Conservation (phyloP, 2,888 invertebrate genomes). For the Epistrophe grossulariae region DNA sequence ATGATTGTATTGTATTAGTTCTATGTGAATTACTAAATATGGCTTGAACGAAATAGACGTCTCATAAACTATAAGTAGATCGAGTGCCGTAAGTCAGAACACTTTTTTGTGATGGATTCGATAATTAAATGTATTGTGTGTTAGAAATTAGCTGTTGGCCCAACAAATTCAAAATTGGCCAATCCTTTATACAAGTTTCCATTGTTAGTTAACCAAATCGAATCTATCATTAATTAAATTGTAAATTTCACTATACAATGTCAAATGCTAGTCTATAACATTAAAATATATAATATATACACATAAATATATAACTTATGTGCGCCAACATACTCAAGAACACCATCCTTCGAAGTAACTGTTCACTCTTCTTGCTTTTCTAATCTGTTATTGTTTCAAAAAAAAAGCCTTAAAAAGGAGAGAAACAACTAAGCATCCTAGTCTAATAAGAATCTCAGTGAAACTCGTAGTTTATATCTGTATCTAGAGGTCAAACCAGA, state of each 20-base stretch:
- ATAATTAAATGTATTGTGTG: constrained; percentile 8
- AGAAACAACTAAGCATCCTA: constrained; percentile 59
- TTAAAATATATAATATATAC: constrained; percentile 25
- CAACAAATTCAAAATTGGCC: constrained; percentile 12
- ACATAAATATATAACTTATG: constrained; percentile 2
- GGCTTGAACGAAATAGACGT: constrained; percentile 37
- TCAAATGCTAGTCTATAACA: constrained; percentile 68
- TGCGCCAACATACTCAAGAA: constrained; percentile 51
- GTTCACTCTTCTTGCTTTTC: constrained; percentile 39
- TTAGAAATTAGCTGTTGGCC: constrained; percentile 18
- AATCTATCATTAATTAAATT: constrained; percentile 35
- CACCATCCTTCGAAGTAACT: constrained; percentile 53
- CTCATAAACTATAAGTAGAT: constrained; percentile 46
- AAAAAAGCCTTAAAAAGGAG: constrained; percentile 33
- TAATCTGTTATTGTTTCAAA: constrained; percentile 15
- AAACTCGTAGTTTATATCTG: constrained; percentile 58
- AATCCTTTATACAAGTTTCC: constrained; percentile 38
- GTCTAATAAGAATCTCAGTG: constrained; percentile 70
- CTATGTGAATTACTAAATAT: constrained; percentile 16
- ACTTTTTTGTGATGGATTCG: constrained; percentile 40
- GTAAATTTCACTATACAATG: constrained; percentile 47
- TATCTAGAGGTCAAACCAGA: constrained; percentile 42
- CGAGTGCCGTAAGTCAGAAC: constrained; percentile 19
- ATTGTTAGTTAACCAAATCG: constrained; percentile 37
- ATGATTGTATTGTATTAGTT: constrained; percentile 12